Base-by-base conservation (phyloP, 2,113 vertebrate species). In the Raja brachyura region DNA sequence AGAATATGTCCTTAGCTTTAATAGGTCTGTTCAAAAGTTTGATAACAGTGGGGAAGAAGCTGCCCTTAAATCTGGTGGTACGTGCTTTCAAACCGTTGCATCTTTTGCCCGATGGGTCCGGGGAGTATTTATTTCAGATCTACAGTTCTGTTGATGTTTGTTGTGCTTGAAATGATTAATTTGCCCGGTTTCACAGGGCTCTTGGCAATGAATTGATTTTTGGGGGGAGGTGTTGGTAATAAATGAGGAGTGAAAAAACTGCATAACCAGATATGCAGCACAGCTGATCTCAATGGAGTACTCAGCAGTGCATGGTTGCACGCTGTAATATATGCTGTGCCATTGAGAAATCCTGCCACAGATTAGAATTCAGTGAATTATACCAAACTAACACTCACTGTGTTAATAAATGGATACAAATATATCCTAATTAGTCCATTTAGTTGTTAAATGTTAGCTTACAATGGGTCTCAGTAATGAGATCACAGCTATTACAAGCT, bases 381-480 rank as follows among this genome's bases (percentile, higher is more conserved):
- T 48, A 73, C 88, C 88, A 88, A 66, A 88, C 88, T 48, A 92
- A 92, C 88, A 92, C 63, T 73, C 63, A 39, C 66, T 68, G 88
- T 68, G 88, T 73, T 92, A 92, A 92, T 73, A 92, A 92, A 92
- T 73, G 66, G 88, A 73, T 92, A 48, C 66, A 92, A 73, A 92
- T 68, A 74, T 54, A 74, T 92, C 90, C 90, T 92, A 92, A 92
- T 92, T 92, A 92, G 90, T 74, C 90, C 68, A 92, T 73, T 92
- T 92, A 92, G 90, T 68, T 92, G 90, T 92, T 92, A 92, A 92
- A 92, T 92, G 90, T 70, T 92, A 92, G 90, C 39, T 73, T 92
- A 73, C 63, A 73, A 28, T 73, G 33, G 90, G 66, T 70, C 66
- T 48, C 68, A 28, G 33, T 70, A 48, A 92, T 92, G 90, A 92